phyloP scores from a whole-genome alignment of 2,113 vertebrate species.

The Bos indicus region DNA sequence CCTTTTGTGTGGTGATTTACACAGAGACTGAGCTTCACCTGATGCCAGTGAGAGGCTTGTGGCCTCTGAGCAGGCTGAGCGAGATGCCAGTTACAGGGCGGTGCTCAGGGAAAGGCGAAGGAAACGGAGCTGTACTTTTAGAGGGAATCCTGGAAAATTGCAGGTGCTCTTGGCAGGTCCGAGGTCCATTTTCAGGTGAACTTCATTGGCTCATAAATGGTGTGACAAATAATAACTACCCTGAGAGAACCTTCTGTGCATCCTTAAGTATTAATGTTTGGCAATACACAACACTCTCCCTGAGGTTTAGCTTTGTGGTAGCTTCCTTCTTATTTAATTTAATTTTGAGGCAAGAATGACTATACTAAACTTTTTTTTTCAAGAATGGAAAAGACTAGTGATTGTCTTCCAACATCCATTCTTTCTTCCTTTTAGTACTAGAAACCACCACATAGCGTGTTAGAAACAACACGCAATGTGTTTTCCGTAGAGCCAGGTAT shows the following conservation, averaged over 20 bases:
- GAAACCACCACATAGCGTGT: not conserved
- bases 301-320: not conserved
- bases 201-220: not conserved
- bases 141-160: not conserved
- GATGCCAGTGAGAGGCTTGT: not conserved
- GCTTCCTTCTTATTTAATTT: conserved; percentile 1
- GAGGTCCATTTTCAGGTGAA: not conserved
- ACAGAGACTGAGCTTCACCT: not conserved
- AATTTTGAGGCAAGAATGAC: not conserved
- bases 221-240: not conserved
- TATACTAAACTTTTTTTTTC: not conserved
- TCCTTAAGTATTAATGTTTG: not conserved
- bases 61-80: not conserved
- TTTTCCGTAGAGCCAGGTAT: not conserved
- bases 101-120: not conserved
- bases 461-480: not conserved
- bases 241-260: not conserved
- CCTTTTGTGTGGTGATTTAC: not conserved
- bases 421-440: not conserved
- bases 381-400: not conserved
- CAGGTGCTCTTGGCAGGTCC: not conserved
- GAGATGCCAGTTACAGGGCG: not conserved
- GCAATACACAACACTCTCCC: not conserved
- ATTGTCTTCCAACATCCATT: not conserved
- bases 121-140: not conserved